Base-by-base conservation (phyloP, 2,113 vertebrate genomes). In the Sinocyclocheilus rhinocerous region DNA sequence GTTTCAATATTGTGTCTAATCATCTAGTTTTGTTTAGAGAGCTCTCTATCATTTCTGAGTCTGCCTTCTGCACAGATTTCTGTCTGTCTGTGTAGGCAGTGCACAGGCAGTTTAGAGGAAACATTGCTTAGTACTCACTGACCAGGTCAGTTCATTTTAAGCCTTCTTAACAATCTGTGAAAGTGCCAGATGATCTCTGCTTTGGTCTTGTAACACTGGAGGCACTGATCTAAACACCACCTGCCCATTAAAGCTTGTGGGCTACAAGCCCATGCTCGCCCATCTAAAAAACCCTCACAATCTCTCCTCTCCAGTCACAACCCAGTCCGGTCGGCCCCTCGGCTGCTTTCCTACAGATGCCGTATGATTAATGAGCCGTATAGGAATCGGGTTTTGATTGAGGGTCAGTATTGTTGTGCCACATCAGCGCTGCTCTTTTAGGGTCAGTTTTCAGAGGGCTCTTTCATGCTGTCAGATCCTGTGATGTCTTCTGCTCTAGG, bases 361-460 rank as follows among this genome's bases (percentile, higher is more conserved):
- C 81, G 61, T 83, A 70, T 81, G 89, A 85, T 88, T 90, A 88
- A 88, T 89, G 89, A 79, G 69, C 78, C 84, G 59, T 86, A 77
- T 22, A 78, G 76, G 84, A 82, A 87, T 79, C 81, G 36, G 16
- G 59, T 69, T 48, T 72, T 84, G 87, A 89, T 88, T 81, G 79
- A 63, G 85, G 85, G 70, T 88, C 67, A 89, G 81, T 81, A 70
- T 80, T 84, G 88, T 88, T 89, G 80, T 65, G 76, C 84, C 80
- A 86, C 85, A 87, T 90, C 88, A 81, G 67, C 87, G 48, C 83
- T 83, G 57, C 81, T 83, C 79, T 85, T 73, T 86, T 85, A 52
- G 81, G 83, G 85, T 83, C 76, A 77, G 73, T 77, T 67, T 81
- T 85, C 86, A 75, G 84, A 10, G 33, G 61, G 85, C 85, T 85